Evolutionary conservation across 2,797 vertebrate genomes (phyloP).

Genomic region (Bovichtus diacanthus): DNA sequence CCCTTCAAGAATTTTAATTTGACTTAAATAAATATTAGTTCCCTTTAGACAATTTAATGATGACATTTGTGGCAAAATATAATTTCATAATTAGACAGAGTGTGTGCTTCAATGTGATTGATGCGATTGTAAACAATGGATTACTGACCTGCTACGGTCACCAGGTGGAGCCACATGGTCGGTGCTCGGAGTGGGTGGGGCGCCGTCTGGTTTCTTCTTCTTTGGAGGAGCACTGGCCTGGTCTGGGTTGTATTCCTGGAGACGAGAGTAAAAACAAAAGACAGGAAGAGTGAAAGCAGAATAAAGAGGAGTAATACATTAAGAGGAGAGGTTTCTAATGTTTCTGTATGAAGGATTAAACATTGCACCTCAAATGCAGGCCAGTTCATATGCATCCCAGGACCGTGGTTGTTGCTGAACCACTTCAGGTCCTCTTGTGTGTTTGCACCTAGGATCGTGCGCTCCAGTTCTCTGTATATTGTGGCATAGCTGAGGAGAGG

Average conservation of each 20-base stretch:
- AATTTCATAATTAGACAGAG: not conserved
- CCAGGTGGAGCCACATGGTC: conserved; percentile 91
- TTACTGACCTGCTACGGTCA: conserved; percentile 92
- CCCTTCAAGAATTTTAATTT: not conserved
- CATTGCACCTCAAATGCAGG: conserved; percentile 92
- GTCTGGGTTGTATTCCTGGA: conserved; percentile 97
- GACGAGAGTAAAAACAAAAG: not conserved
- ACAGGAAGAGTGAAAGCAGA: not conserved
- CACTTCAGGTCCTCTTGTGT: conserved; percentile 96
- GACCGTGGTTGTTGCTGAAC: conserved; percentile 95
- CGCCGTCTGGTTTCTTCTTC: conserved; percentile 94
- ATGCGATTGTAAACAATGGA: not conserved
- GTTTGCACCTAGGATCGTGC: conserved; percentile 90
- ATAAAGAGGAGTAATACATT: not conserved
- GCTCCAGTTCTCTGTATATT: conserved; percentile 95
- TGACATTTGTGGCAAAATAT: not conserved
- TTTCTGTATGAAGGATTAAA: not conserved
- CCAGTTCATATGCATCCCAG: conserved; percentile 98
- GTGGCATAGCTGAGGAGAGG: conserved; percentile 88
- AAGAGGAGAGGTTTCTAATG: not conserved
- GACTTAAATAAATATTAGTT: not conserved
- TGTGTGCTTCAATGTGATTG: not conserved
- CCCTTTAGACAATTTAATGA: not conserved
- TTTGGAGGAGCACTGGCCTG: conserved; percentile 90
- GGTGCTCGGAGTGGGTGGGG: conserved; percentile 87